Percentiles rank a stretch among this genome's conserved stretches.
phyloP scores from a whole-genome alignment of 2,113 vertebrate species.

The Salvelinus namaycush region DNA sequence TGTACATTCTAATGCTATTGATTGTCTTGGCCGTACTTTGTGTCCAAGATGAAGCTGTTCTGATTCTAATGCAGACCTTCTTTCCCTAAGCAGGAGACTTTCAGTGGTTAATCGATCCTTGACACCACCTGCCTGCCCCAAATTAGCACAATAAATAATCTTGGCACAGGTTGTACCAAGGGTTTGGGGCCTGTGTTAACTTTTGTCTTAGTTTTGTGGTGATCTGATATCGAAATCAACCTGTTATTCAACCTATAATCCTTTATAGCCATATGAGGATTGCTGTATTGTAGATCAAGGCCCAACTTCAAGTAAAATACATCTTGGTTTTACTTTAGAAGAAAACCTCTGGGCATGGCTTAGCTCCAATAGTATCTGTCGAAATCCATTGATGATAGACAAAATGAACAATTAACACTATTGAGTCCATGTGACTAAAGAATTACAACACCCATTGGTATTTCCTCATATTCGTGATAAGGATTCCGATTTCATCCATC shows the following conservation, averaged over 20 bases:
- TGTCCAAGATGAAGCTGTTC: constrained; percentile 61
- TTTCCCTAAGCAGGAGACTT: constrained; percentile 40
- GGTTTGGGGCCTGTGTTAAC: constrained; percentile 11
- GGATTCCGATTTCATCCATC: not conserved
- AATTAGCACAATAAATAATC: too few species aligned
- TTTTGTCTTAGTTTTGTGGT: constrained; percentile 29
- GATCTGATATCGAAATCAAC: constrained; percentile 22
- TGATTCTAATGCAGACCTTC: constrained; percentile 52
- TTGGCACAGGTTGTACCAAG: constrained; percentile 14
- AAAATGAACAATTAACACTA: not conserved
- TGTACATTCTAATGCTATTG: constrained; percentile 47
- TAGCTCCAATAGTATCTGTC: not conserved
- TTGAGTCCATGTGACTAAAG: not conserved
- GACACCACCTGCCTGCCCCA: too few species aligned
- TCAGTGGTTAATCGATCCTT: constrained; percentile 52
- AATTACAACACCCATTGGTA: not conserved
- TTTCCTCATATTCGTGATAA: not conserved
- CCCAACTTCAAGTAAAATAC: too few species aligned
- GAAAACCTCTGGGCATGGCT: too few species aligned
- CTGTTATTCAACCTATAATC: not conserved
- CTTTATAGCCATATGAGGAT: too few species aligned
- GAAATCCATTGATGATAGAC: not conserved
- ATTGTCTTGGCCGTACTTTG: constrained; percentile 55
- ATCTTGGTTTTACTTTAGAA: too few species aligned
- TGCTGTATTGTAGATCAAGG: too few species aligned